Percentiles rank a stretch among this genome's conserved stretches.
Evolutionary conservation across 92 coral and sea anemone species (phyloP).

Genomic region (Desmophyllum pertusum): DNA sequence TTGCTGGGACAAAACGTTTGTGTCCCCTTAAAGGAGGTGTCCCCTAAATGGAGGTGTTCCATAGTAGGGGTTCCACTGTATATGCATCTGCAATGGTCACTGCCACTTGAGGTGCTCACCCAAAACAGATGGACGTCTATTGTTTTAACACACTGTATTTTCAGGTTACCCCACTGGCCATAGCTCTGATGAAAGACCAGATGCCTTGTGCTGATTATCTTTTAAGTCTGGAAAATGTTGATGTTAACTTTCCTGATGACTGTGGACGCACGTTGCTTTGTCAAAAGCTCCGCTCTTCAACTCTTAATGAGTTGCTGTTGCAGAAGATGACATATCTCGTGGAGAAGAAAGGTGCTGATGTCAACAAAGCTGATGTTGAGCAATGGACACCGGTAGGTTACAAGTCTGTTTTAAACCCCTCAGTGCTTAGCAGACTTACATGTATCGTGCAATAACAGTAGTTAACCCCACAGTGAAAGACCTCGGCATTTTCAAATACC

Average conservation of each 20-base stretch:
- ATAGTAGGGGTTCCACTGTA: no score
- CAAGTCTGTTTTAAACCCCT: neutral
- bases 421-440: neutral
- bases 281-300: constrained; percentile 61
- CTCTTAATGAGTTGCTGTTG: constrained; percentile 42
- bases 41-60: no score
- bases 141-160: neutral
- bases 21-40: no score
- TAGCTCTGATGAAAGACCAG: constrained; percentile 82
- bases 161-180: constrained; percentile 81
- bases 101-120: neutral
- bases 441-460: no score
- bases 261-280: constrained; percentile 78
- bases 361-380: constrained; percentile 67
- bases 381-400: constrained; percentile 81
- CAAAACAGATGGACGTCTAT: no score
- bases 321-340: constrained; percentile 64
- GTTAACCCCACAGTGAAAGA: no score
- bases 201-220: constrained; percentile 82
- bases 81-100: no score
- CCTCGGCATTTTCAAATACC: no score
- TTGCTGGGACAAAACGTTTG: no score
- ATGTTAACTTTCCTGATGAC: constrained; percentile 83
- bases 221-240: constrained; percentile 68
- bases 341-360: constrained; percentile 83